Evolutionary conservation across 2,888 invertebrate species (phyloP).

Genomic region (Perizoma affinitatum): DNA sequence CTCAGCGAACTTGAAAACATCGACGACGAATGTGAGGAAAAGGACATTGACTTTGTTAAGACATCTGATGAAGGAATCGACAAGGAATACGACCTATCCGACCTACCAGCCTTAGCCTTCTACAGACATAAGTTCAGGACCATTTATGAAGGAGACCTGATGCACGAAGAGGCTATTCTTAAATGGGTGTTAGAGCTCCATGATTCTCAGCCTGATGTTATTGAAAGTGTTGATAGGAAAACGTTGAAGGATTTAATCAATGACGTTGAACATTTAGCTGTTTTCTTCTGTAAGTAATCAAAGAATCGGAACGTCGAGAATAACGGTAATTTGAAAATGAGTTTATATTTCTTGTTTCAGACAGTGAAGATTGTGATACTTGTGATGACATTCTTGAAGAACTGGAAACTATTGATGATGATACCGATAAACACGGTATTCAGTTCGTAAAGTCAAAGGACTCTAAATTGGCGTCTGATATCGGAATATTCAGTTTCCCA

Average conservation of each 20-base stretch:
- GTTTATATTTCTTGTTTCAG: constrained; percentile 65
- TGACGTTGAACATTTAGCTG: constrained; percentile 95
- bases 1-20: constrained; percentile 95
- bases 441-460: constrained; percentile 97
- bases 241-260: constrained; percentile 94
- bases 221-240: constrained; percentile 95
- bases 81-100: constrained; percentile 93
- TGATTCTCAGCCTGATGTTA: constrained; percentile 93
- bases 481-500: constrained; percentile 96
- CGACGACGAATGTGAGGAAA: constrained; percentile 96
- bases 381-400: constrained; percentile 94
- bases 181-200: constrained; percentile 95
- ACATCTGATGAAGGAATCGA: constrained; percentile 95
- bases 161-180: constrained; percentile 95
- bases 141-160: constrained; percentile 94
- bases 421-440: constrained; percentile 95
- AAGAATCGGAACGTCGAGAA: neutral
- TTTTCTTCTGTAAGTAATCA: constrained; percentile 92
- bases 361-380: constrained; percentile 93
- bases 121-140: constrained; percentile 95
- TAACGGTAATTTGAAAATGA: too few species aligned
- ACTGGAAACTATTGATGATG: constrained; percentile 95
- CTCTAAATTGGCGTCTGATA: constrained; percentile 93
- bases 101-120: constrained; percentile 92
- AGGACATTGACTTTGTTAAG: constrained; percentile 95